phyloP scores from a whole-genome alignment of 2,797 vertebrate genomes.

The Triplophysa yarkandensis region DNA sequence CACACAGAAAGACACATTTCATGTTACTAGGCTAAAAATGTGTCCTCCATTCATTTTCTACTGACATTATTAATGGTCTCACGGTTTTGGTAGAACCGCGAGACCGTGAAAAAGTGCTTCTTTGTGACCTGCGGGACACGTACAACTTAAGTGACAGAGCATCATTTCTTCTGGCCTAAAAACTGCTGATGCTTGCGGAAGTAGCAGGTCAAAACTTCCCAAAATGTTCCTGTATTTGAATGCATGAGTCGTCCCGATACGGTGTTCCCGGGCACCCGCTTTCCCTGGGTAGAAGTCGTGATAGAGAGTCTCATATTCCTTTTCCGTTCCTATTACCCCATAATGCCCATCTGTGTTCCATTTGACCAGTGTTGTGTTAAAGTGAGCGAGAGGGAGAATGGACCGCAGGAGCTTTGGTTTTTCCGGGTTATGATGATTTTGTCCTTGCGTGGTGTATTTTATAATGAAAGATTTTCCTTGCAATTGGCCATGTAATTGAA shows the following conservation, averaged over 20 bases:
- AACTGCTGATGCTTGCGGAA: constrained; percentile 37
- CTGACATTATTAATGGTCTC: constrained; percentile 24
- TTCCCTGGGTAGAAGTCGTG: neutral
- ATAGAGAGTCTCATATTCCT: constrained; percentile 1
- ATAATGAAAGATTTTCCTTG: constrained; percentile 54
- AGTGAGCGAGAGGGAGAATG: constrained; percentile 1
- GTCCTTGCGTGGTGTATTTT: constrained; percentile 55
- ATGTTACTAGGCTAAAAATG: constrained; percentile 15
- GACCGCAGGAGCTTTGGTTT: constrained; percentile 32
- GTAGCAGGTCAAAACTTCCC: constrained; percentile 13
- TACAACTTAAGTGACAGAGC: constrained; percentile 25
- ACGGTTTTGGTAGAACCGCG: neutral
- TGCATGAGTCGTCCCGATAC: constrained; percentile 12
- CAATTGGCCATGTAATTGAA: constrained; percentile 63
- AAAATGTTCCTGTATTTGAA: constrained; percentile 8
- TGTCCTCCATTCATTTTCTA: constrained; percentile 16
- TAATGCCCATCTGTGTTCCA: constrained; percentile 24
- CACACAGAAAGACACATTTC: constrained; percentile 49
- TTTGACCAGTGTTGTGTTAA: constrained; percentile 22
- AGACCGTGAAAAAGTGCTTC: constrained; percentile 3
- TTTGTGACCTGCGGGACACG: constrained; percentile 17
- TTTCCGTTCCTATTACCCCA: neutral
- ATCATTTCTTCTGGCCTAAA: constrained; percentile 21
- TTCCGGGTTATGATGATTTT: constrained; percentile 47
- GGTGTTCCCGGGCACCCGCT: constrained; percentile 12